Percentiles rank a stretch among this genome's conserved stretches.
These are phyloP conservation scores for Gallinago undulata DNA, from an alignment of 2,113 vertebrate genomes.

Conservation along the genomic window DNA sequence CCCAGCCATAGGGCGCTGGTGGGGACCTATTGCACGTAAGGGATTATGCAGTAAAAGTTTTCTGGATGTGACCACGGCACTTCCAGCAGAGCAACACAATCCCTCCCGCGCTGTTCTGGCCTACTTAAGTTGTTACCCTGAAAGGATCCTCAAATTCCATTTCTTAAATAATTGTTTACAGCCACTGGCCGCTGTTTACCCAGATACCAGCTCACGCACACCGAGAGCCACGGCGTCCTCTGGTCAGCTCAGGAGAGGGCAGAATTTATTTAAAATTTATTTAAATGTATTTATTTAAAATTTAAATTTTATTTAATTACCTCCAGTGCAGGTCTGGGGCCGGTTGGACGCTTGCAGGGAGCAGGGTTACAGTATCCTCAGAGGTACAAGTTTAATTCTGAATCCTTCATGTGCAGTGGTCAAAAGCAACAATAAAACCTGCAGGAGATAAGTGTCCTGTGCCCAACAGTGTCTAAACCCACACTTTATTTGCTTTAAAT, in stretches of 20 bases:
- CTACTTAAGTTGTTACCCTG: background rate
- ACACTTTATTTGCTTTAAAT: background rate
- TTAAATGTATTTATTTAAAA: too few species aligned
- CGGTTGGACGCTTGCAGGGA: accelerated
- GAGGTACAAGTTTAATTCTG: background rate
- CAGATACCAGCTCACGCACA: background rate
- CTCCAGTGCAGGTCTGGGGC: background rate
- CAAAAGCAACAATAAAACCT: background rate
- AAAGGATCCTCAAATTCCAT: background rate
- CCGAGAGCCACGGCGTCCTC: background rate
- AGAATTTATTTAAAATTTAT: background rate
- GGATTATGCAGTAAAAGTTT: background rate
- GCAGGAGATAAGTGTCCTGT: background rate
- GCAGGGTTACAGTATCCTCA: background rate
- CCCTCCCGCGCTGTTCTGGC: background rate
- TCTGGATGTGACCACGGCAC: background rate
- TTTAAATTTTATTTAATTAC: background rate
- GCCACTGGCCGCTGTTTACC: background rate
- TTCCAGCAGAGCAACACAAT: background rate
- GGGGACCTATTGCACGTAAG: background rate
- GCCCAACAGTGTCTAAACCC: accelerated
- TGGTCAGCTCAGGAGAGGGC: background rate
- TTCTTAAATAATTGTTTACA: background rate
- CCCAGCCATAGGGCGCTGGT: accelerated
- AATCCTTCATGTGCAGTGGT: background rate